Base-by-base conservation (phyloP, 2,113 vertebrate genomes). In the Rhynchomys soricoides region DNA sequence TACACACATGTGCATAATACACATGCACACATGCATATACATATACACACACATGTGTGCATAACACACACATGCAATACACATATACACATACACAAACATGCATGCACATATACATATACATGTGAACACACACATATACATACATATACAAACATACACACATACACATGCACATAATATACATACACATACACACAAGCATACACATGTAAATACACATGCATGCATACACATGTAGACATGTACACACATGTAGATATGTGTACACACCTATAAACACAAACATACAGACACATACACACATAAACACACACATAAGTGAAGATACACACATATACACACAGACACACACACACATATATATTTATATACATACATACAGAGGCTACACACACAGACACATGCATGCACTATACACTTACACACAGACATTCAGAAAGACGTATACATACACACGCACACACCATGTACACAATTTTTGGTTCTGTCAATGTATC, bases 21-120 rank as follows among this genome's bases (percentile, higher is more conserved):
- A 31, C 62, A 64, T 22, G 6, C 5, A 81, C 48, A 40, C 8
- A 26, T 21, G 52, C 50, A 78, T 4, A 43, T 12, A 9, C 15
- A 29, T 1, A 21, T 4, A n/a, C 34, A 11, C 0, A 10, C 0
- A 40, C 16, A n/a, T 2, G 50, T 8, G 52, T 7, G 16, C 3
- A 66, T 3, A 66, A 68, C 15, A 34, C 5, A 50, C 13, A 77
- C 1, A 48, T 78, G 13, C 37, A 71, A 37, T 17, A n/a, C 10
- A 45, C 21, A 24, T 5, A 40, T 1, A 17, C 31, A 70, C 7
- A 45, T 26, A 74, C 24, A 75, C 24, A 48, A 5, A 5, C 37
- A 71, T 17, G n/a, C n/a, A 71, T 34, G 48, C 5, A 4, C 4
- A 4, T 26, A 16, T 11, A 45, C 10, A 75, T 12, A 77, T 26